A percentile compares a stretch with the other conserved stretches of the same genome.
Evolutionary conservation across 2,113 vertebrate species (phyloP).

Genomic region (Dromiciops gliroides): DNA sequence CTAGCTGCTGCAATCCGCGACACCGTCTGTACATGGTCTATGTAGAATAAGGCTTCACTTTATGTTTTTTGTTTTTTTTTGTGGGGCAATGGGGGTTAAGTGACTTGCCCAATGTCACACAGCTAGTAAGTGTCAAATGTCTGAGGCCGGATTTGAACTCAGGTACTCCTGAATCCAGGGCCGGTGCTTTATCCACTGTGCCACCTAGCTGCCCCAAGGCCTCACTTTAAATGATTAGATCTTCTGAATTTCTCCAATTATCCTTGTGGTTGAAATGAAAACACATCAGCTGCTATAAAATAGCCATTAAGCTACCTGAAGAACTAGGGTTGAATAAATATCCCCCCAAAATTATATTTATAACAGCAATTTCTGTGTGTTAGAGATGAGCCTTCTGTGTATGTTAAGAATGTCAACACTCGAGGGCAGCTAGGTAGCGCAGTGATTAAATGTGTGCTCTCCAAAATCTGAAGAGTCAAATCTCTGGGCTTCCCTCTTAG

Average conservation of each 20-base stretch:
- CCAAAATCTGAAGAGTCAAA: not conserved
- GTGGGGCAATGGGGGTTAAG: too few species aligned
- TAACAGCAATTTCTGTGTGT: not conserved
- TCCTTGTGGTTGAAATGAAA: constrained; percentile 1
- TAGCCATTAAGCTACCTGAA: not conserved
- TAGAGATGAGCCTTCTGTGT: not conserved
- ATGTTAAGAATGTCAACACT: not conserved
- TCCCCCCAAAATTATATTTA: not conserved
- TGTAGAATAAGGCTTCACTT: not conserved
- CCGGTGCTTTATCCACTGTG: too few species aligned
- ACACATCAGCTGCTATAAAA: not conserved
- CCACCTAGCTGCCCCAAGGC: too few species aligned
- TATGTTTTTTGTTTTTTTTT: too few species aligned
- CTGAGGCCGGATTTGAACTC: too few species aligned
- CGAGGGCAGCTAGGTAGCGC: too few species aligned
- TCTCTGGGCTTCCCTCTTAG: not conserved
- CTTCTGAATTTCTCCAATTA: not conserved
- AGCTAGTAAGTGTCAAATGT: too few species aligned
- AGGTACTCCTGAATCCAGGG: too few species aligned
- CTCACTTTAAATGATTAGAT: not conserved
- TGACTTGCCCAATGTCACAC: too few species aligned
- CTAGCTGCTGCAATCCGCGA: not conserved
- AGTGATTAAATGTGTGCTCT: not conserved
- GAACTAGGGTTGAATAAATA: not conserved
- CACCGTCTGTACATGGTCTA: not conserved